Percentiles rank a stretch among this genome's conserved stretches.
Conservation (phyloP, 2,797 vertebrate genomes). For the Smutsia temminckii region DNA sequence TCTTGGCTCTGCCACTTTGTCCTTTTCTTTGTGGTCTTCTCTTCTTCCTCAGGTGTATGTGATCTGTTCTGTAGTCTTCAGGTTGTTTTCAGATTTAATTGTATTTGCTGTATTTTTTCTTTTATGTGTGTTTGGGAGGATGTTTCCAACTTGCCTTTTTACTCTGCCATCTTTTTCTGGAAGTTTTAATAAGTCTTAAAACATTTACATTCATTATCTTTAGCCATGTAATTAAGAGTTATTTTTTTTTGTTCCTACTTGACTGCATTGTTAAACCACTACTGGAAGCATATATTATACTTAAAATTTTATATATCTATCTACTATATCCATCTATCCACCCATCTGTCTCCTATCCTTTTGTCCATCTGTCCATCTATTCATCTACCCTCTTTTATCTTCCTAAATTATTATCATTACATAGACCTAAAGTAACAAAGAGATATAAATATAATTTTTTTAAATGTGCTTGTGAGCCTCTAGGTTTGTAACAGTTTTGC, state of each 20-base stretch:
- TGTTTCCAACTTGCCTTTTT: no score
- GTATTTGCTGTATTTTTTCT: no score
- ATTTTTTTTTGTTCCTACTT: not conserved
- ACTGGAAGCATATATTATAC: not conserved
- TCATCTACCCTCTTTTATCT: not conserved
- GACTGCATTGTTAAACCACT: not conserved
- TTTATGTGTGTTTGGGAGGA: no score
- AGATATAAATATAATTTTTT: not conserved
- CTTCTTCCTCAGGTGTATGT: no score
- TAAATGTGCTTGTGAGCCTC: not conserved
- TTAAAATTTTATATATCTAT: conserved; percentile 11
- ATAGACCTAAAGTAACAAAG: not conserved
- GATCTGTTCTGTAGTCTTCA: no score
- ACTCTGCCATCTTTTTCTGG: no score
- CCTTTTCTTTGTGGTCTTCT: no score
- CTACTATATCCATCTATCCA: not conserved
- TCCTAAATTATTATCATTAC: not conserved
- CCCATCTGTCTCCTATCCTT: not conserved
- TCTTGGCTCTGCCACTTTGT: no score
- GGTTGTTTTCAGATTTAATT: no score
- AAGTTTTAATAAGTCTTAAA: not conserved
- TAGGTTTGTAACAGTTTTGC: not conserved
- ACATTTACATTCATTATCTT: not conserved
- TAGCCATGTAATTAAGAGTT: not conserved
- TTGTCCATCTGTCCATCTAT: not conserved